Conservation (phyloP, 2,888 invertebrate species). For the Drosophila quinaria region DNA sequence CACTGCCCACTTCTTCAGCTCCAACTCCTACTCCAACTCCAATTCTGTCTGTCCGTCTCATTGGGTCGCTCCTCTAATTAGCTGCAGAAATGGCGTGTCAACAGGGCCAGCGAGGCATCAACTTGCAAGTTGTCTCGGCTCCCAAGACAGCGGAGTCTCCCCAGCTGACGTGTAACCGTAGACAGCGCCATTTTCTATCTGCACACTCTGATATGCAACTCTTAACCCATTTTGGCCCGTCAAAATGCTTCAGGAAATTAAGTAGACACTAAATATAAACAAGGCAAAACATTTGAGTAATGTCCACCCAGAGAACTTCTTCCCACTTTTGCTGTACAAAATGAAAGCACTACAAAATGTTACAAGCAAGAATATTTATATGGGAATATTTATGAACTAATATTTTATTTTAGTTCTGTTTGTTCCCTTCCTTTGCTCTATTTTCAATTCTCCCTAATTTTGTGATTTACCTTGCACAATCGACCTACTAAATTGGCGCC, state of each 20-base stretch:
- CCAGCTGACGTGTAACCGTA: constrained; percentile 47
- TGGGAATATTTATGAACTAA: too few relatives aligned
- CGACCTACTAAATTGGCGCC: constrained; percentile 23
- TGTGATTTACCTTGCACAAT: constrained; percentile 2
- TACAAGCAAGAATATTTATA: too few relatives aligned
- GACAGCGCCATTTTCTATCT: constrained; percentile 31
- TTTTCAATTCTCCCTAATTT: too few relatives aligned
- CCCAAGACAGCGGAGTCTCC: constrained; percentile 38
- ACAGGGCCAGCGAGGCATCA: constrained; percentile 60
- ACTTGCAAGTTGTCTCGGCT: constrained; percentile 35
- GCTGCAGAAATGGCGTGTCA: constrained; percentile 79
- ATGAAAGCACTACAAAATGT: not conserved
- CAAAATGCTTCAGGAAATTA: constrained; percentile 52
- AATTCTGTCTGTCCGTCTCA: constrained; percentile 5
- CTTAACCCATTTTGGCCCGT: constrained; percentile 52
- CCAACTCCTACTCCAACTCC: too few relatives aligned
- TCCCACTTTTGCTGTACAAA: not conserved
- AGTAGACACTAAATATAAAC: constrained; percentile 53
- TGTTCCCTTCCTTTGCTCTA: too few relatives aligned
- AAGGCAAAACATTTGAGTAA: constrained; percentile 34
- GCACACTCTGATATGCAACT: constrained; percentile 34
- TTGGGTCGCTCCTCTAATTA: constrained; percentile 75
- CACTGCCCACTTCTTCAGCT: not conserved
- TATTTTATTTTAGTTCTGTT: too few relatives aligned
- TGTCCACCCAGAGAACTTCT: not conserved